Percentiles rank a stretch among this genome's conserved stretches.
These are phyloP conservation scores for Apostichopus parvimensis DNA, from an alignment of 35 echinoderm and acorn worm species.

Conservation along the genomic window DNA sequence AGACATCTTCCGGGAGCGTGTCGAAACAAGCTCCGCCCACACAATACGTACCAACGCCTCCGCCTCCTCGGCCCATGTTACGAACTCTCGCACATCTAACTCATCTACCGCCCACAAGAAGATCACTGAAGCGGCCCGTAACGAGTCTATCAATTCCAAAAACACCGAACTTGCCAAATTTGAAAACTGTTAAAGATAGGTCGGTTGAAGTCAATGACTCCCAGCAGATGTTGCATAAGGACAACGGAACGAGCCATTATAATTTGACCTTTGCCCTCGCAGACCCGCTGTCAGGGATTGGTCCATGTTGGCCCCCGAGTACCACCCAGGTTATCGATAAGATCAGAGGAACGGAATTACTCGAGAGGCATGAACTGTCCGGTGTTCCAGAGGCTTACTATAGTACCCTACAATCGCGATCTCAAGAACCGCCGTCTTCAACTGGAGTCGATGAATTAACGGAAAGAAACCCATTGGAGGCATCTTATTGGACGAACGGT, in stretches of 20 bases:
- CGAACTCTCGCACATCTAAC: not conserved
- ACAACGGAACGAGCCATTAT: not conserved
- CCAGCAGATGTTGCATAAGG: not conserved
- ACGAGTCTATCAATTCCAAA: not conserved
- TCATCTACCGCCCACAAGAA: not conserved
- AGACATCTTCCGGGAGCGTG: not conserved
- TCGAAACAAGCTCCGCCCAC: not conserved
- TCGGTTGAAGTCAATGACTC: not conserved
- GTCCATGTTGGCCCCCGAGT: conserved; percentile 91
- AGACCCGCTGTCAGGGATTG: conserved; percentile 59
- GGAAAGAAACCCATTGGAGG: not conserved
- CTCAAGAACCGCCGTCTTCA: not conserved
- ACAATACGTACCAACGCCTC: not conserved
- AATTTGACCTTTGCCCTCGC: not conserved
- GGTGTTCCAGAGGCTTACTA: conserved; percentile 55
- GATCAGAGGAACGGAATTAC: conserved; percentile 76
- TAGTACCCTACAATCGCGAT: conserved; percentile 45
- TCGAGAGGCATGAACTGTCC: conserved; percentile 72
- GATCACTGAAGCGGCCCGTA: too few relatives aligned
- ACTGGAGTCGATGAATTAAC: not conserved
- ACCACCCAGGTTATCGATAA: conserved; percentile 76
- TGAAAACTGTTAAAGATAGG: not conserved
- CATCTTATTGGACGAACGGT: not conserved
- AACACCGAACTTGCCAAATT: not conserved
- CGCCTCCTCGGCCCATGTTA: not conserved